phyloP scores from a whole-genome alignment of 2,113 vertebrate genomes.

The Corvus moneduloides region DNA sequence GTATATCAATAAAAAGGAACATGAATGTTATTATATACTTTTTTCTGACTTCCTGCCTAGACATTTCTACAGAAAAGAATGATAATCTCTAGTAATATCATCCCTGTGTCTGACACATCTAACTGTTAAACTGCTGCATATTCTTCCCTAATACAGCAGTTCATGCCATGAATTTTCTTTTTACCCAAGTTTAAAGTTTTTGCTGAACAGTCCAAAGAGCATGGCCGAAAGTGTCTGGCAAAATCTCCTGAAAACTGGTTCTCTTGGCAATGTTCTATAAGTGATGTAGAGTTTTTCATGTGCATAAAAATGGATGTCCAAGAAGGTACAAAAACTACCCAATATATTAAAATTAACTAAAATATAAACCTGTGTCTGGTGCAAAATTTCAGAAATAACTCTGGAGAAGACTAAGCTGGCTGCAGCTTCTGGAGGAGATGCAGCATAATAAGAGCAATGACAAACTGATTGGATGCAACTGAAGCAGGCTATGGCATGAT shows the following conservation, averaged over 20 bases:
- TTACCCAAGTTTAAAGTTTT: background rate
- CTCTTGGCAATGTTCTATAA: background rate
- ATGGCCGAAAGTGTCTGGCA: background rate
- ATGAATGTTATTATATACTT: background rate
- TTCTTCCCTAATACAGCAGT: background rate
- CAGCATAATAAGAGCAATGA: background rate
- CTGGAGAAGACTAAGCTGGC: background rate
- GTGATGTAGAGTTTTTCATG: background rate
- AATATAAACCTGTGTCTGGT: background rate
- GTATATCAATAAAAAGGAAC: background rate
- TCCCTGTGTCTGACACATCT: background rate
- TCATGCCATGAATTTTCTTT: background rate
- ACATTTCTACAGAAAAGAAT: background rate
- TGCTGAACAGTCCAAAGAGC: background rate
- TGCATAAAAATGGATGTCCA: background rate
- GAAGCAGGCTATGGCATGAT: background rate
- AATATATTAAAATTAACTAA: background rate
- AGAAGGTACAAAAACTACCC: background rate
- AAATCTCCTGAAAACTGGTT: background rate
- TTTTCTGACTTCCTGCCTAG: background rate
- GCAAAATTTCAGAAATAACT: background rate
- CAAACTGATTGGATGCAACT: background rate
- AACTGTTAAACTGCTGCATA: background rate
- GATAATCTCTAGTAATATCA: background rate
- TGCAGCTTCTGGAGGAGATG: background rate